Evolutionary conservation across 2,113 vertebrate genomes (phyloP).

Genomic region (Eidolon helvum): DNA sequence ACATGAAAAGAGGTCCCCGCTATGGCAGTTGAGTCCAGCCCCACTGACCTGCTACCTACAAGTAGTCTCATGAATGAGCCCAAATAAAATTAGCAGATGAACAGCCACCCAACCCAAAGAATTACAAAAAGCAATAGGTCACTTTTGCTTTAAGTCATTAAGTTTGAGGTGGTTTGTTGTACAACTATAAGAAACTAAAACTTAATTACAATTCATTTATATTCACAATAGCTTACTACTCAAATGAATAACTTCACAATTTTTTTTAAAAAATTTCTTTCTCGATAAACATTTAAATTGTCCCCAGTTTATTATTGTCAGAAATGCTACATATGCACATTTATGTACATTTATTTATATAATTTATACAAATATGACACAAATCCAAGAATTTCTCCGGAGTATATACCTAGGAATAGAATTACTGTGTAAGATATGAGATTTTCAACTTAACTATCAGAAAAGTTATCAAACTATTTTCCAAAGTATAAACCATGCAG

Average conservation of each 20-base stretch:
- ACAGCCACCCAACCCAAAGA: background rate
- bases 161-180: background rate
- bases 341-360: background rate
- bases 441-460: constrained; percentile 3
- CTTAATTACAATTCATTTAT: background rate
- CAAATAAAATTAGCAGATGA: background rate
- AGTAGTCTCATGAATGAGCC: background rate
- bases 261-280: background rate
- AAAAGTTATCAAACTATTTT: background rate
- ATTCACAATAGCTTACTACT: background rate
- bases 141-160: background rate
- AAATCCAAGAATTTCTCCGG: background rate
- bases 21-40: background rate
- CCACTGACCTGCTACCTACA: background rate
- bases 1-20: background rate
- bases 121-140: background rate
- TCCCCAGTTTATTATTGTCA: background rate
- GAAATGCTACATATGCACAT: background rate
- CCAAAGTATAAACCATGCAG: background rate
- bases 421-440: background rate
- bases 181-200: background rate
- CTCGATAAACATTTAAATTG: background rate
- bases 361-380: background rate
- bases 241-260: background rate
- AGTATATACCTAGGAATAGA: background rate